Evolutionary conservation across 2,888 invertebrate genomes (phyloP), one percentile per base, ranked within the genome.

Genomic region (Hypomecis atomaria): DNA sequence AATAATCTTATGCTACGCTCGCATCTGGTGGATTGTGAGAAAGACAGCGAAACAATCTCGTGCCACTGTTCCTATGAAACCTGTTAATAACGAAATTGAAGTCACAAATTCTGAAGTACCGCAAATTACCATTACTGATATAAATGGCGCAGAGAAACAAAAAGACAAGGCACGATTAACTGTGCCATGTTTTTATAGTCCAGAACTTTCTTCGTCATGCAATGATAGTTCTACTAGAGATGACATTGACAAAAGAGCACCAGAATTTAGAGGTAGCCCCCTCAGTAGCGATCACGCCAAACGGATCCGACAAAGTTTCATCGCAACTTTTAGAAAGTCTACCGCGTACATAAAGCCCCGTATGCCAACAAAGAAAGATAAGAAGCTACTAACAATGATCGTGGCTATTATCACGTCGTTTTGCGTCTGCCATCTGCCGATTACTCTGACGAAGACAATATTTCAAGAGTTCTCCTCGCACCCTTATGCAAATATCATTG

Each of bases 361-460:
- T 0, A 94, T 95, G 59, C 96, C 96, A 89, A 95, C 96, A 0
- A 92, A 94, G 49, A 96, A 96, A 79, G 96, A 97, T 81, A 94
- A 94, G 66, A 95, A 96, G 63, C 87, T 97, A 6, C 87, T 96
- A 34, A 96, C 96, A 66, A 98, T 98, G 98, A 98, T 98, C 42
- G 92, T 98, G 59, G 97, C 97, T 11, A 98, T 98, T 73, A 98
- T 98, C 87, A 90, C 97, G 38, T 96, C 98, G 34, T 98, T 98
- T 79, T 94, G 97, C 44, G 93, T 96, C n/a, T 98, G 98, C 80
- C 98, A 98, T 83, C 91, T 98, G 60, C 98, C 98, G 0, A 97
- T 98, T 63, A 98, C 98, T 0, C 94, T 98, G 45, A 96, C 97
- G 43, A 98, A 98, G 90, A 82, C 82, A 10, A 95, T 97, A 53